Base-by-base conservation (phyloP, 2,797 vertebrate species). In the Myotis planiceps region DNA sequence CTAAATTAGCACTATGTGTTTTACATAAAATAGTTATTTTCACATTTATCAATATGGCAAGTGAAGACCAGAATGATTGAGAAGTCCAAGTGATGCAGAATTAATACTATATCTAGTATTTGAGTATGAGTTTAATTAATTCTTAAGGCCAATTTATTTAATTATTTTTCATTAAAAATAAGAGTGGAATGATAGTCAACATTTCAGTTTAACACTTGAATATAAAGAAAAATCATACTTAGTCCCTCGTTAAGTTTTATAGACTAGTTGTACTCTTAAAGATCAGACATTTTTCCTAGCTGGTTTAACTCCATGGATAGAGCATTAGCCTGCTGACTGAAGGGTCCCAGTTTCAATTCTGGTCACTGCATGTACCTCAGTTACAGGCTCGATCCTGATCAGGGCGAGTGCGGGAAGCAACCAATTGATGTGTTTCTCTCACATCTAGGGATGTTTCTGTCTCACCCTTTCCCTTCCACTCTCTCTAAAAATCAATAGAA, bases 141-240 rank as follows among this genome's bases (percentile, higher is more conserved):
- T 86, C 32, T 66, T 47, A 78, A 79, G 10, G 12, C 10, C 51
- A 75, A 51, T 53, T 71, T 75, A 53, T 42, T 19, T 16, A 91
- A 23, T 42, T 75, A 89, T 42, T 89, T 45, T 47, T 86, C 14
- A 71, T 58, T 68, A 71, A 97, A 88, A 86, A 65, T 74, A 63
- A 68, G 9, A 34, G 18, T 51, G 5, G 9, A 71, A 1, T 34
- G 10, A 23, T 27, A 32, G 9, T 69, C 55, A 90, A 66, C 5
- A 34, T 45, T 92, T 88, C 37, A 79, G 72, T 29, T 80, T 79
- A 74, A 47, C 3, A 1, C 3, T 39, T 87, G n/a, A 84, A 76
- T 72, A 88, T 74, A 60, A 72, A 88, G 72, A 91, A 92, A 68
- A 66, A 45, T 29, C 66, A 7, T n/a, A 42, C 39, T 74, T 51